Evolutionary conservation across 2,888 invertebrate genomes (phyloP), one percentile per base, ranked within the genome.

Genomic region (Pheosia gnoma): DNA sequence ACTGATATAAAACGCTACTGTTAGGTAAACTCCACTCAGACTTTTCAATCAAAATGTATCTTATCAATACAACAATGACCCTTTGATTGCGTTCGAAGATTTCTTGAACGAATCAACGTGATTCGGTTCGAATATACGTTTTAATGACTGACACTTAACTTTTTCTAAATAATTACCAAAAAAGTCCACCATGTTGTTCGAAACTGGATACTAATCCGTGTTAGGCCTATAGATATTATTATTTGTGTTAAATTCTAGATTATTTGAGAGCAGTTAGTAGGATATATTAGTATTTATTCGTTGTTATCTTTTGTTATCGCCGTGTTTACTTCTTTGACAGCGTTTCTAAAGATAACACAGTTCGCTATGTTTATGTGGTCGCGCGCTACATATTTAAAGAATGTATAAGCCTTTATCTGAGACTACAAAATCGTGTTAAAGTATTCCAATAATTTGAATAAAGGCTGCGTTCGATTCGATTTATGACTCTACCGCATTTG

Each of bases 271-370:
- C 53, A 65, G 60, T 25, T 1, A 25, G 25, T 25, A 25, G 25
- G 25, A 25, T 67, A n/a, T 67, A 53, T 66, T 58, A 55, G 65
- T 70, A 66, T 65, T 66, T 72, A 72, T 66, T 59, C 59, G 56
- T 66, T 70, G 59, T 76, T 82, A 82, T 82, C 80, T 71, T 61
- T 57, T 70, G 76, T 83, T 86, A 88, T 87, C 85, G 66, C 58
- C 47, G 59, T 75, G 85, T 87, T 84, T 83, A 80, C 82, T 77
- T 69, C 81, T 87, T 88, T 90, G 88, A 84, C 89, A 88, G 82
- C 77, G 86, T 89, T 87, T 89, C 79, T 66, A 57, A 57, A 78
- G 88, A 89, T 88, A 89, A 85, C 79, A 68, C 65, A 66, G 74
- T 77, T 68, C 68, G 60, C 67, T 74, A 64, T 71, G 67, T 70